Conservation (phyloP, 2,888 invertebrate species). For the Octodonta nipae region DNA sequence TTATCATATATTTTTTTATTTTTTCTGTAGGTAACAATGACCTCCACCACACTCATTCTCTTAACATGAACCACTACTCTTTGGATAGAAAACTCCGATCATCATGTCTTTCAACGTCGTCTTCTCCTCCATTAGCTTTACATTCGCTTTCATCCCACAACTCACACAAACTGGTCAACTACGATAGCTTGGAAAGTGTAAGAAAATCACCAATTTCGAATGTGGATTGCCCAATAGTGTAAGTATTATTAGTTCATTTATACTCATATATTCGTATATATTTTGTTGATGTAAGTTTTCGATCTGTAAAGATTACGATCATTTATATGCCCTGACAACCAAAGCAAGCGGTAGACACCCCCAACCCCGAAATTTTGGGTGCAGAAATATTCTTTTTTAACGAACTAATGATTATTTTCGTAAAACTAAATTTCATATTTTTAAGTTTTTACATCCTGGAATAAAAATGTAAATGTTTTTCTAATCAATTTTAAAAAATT, state of each 20-base stretch:
- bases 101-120: constrained; percentile 33
- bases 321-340: no score
- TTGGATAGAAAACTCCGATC: constrained; percentile 42
- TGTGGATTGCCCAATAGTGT: constrained; percentile 29
- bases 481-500: no score
- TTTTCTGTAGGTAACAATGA: constrained; percentile 46
- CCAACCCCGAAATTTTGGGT: no score
- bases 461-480: no score
- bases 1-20: background rate
- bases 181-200: constrained; percentile 39
- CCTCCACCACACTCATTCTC: constrained; percentile 34
- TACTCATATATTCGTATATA: no score
- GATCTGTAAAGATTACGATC: no score
- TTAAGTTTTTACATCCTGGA: no score
- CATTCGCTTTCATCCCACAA: constrained; percentile 47
- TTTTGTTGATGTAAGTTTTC: no score
- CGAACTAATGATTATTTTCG: no score
- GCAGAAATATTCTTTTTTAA: no score
- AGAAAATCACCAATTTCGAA: constrained; percentile 36
- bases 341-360: no score
- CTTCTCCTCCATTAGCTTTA: constrained; percentile 45
- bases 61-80: constrained; percentile 36
- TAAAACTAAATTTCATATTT: no score
- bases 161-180: constrained; percentile 36
- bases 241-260: constrained; percentile 20